Evolutionary conservation across 2,113 vertebrate species (phyloP).

Genomic region (Orthonyx spaldingii): DNA sequence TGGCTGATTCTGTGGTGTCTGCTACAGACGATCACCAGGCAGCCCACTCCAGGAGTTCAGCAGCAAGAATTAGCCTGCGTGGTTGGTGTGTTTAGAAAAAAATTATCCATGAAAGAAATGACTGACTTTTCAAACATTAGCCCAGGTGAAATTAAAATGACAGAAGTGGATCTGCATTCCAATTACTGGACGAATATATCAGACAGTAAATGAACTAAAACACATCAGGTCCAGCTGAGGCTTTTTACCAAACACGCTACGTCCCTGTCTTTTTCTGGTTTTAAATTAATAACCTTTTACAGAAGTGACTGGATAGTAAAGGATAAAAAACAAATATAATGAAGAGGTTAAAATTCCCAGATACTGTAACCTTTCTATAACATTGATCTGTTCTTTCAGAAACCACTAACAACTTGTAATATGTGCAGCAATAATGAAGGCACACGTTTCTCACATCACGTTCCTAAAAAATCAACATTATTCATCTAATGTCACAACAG

Average conservation of each 20-base stretch:
- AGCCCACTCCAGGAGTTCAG: not conserved
- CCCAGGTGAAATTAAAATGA: not conserved
- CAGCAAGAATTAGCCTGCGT: not conserved
- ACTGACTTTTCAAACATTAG: not conserved
- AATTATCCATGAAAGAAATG: not conserved
- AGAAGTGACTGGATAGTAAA: not conserved
- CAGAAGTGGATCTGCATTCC: not conserved
- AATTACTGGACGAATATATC: not conserved
- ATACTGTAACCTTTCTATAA: not conserved
- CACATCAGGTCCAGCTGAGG: not conserved
- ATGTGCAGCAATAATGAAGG: not conserved
- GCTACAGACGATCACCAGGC: not conserved
- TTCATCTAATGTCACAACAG: not conserved
- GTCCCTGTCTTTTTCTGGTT: not conserved
- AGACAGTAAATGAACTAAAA: not conserved
- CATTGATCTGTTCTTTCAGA: not conserved
- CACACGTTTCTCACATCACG: not conserved
- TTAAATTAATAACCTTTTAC: not conserved
- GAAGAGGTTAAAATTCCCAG: not conserved
- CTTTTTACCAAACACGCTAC: not conserved
- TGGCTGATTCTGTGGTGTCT: not conserved
- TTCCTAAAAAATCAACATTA: not conserved
- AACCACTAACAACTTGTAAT: not conserved
- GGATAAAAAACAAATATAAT: not conserved
- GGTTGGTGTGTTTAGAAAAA: not conserved